Conservation (phyloP, 2,888 invertebrate species). For the Drosophila pseudotakahashii region DNA sequence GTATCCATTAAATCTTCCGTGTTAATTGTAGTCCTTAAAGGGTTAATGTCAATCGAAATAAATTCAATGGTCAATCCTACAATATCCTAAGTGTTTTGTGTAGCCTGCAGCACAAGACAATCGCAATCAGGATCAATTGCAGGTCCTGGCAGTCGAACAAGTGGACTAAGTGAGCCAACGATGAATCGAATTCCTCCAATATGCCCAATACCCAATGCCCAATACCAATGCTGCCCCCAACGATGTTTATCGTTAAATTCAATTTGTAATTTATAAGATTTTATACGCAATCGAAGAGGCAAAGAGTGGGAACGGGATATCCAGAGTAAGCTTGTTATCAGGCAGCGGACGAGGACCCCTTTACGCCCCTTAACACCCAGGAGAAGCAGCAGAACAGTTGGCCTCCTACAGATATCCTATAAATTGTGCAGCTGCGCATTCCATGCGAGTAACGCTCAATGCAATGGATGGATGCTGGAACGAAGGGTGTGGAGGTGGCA, state of each 20-base stretch:
- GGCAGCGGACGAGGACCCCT: conserved; percentile 3
- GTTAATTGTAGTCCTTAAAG: neutral
- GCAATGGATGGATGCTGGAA: conserved; percentile 16
- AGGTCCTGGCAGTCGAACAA: conserved; percentile 20
- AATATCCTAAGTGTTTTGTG: conserved; percentile 27
- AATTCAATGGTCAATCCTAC: neutral
- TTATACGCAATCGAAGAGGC: conserved; percentile 43
- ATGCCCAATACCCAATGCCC: conserved; percentile 22
- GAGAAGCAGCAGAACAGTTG: conserved; percentile 8
- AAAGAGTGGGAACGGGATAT: neutral
- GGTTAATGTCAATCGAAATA: conserved; percentile 37
- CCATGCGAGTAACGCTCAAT: conserved; percentile 66
- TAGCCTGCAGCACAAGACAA: conserved; percentile 13
- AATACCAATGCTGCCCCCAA: conserved; percentile 2
- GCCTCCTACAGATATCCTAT: conserved; percentile 53
- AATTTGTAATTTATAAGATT: conserved; percentile 78
- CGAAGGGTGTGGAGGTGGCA: conserved; percentile 9
- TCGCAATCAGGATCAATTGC: conserved; percentile 60
- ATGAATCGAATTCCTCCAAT: conserved; percentile 45
- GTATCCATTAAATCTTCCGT: neutral
- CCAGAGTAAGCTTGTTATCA: conserved; percentile 59
- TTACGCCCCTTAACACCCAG: conserved; percentile 12
- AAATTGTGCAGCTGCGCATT: conserved; percentile 76
- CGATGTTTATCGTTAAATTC: conserved; percentile 76
- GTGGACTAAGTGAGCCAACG: conserved; percentile 40